These are phyloP conservation scores for Cyclina sinensis DNA, from an alignment of 1,140 invertebrate genomes.

Conservation along the genomic window DNA sequence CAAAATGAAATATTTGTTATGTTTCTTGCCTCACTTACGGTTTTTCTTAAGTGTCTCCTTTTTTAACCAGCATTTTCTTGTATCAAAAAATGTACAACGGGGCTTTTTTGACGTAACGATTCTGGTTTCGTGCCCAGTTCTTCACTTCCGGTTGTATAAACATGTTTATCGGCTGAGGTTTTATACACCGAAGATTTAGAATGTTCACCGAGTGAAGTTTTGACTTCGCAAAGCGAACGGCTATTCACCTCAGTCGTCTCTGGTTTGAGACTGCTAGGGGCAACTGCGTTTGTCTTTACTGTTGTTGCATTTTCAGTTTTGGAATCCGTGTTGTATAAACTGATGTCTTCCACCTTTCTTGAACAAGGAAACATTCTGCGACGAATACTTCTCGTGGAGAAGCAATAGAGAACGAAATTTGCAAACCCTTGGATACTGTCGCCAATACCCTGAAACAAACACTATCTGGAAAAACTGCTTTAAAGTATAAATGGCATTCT, in stretches of 20 bases:
- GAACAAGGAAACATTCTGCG: constrained; percentile 40
- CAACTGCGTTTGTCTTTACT: background rate
- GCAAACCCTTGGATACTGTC: constrained; percentile 82
- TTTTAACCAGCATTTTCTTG: too few relatives aligned
- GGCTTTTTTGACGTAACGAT: too few relatives aligned
- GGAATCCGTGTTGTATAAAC: background rate
- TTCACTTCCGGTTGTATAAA: background rate
- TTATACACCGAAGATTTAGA: background rate
- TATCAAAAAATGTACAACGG: too few relatives aligned
- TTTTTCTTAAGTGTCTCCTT: too few relatives aligned
- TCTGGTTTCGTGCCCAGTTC: too few relatives aligned
- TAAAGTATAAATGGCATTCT: background rate
- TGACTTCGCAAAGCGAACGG: background rate
- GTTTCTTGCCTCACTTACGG: too few relatives aligned
- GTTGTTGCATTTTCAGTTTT: background rate
- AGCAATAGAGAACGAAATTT: constrained; percentile 80
- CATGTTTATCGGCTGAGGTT: background rate
- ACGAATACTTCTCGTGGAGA: constrained; percentile 56
- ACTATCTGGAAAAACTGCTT: constrained; percentile 6
- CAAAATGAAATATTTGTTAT: too few relatives aligned
- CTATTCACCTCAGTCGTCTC: background rate
- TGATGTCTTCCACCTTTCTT: background rate
- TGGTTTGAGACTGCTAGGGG: background rate
- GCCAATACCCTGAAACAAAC: constrained; percentile 78
- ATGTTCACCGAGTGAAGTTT: background rate